Evolutionary conservation across 1,140 invertebrate species (phyloP), one percentile per base, ranked within the genome.

Genomic region (Saccostrea echinata): DNA sequence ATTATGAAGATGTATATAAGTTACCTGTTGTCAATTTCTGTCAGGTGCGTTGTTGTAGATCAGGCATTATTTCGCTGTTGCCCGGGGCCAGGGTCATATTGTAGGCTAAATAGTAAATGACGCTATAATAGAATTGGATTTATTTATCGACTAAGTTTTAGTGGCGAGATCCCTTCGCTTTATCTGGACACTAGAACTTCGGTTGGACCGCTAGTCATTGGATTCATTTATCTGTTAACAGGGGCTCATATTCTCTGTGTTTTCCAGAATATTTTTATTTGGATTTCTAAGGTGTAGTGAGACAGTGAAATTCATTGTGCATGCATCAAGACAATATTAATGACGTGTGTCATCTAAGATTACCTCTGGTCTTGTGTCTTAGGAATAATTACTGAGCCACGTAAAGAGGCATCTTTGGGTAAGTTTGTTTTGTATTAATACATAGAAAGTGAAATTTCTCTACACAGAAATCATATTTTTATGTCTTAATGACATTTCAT

Each of bases 101-200:
- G 24, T 27, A 76, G 30, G 68, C 68, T 18, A 30, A 33, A 76
- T 76, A 27, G 27, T 27, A 76, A 76, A 76, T 33, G 68, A 76
- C 68, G 24, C 27, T 76, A 76, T 76, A 16, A 76, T 76, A 76
- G 68, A 76, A 76, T 76, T 27, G 27, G 68, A 76, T 76, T 76
- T 76, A 76, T 27, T 30, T 76, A 76, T 76, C 30, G 30, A 33
- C 24, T 16, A 18, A 33, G 68, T 76, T 33, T 43, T 76, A 30
- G 68, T 27, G 33, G 24, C 13, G 55, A 61, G 18, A 61, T 61
- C n/a, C n/a, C n/a, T n/a, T n/a, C n/a, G 55, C 55, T 61, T 18
- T n/a, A n/a, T 61, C 18, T 61, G 55, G 55, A 43, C 43, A 43
- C 6, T 43, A 43, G 1, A 43, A 43, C 43, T 3, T 43, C 9